Conservation (phyloP, 2,797 vertebrate genomes). For the Cygnus olor region DNA sequence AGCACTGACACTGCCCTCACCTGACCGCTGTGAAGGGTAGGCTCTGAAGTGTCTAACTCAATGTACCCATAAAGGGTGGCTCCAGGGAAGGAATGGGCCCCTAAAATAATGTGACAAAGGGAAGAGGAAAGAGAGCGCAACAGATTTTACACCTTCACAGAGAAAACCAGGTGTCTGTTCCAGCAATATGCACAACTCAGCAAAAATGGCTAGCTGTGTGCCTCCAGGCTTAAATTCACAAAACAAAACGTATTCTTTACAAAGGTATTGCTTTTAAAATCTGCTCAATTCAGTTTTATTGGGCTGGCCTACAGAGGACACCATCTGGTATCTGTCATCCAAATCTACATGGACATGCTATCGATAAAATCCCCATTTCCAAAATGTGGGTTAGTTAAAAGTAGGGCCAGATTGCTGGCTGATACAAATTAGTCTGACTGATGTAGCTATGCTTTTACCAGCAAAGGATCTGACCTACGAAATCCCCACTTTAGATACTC, state of each 20-base stretch:
- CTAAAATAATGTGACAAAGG: constrained; percentile 17
- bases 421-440: constrained; percentile 30
- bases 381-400: constrained; percentile 35
- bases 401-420: constrained; percentile 21
- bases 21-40: neutral
- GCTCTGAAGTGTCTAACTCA: neutral
- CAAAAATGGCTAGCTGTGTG: constrained; percentile 19
- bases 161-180: neutral
- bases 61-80: neutral
- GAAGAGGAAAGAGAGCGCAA: neutral
- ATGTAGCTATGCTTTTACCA: constrained; percentile 57
- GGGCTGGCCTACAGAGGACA: constrained; percentile 50
- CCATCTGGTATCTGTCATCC: constrained; percentile 54
- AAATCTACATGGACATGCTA: constrained; percentile 40
- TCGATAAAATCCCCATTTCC: constrained; percentile 43
- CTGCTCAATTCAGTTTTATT: constrained; percentile 54
- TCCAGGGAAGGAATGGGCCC: neutral
- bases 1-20: constrained; percentile 9
- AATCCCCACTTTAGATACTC: constrained; percentile 12
- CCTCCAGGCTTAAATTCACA: constrained; percentile 42
- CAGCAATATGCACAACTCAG: constrained; percentile 24
- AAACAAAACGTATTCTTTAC: constrained; percentile 24
- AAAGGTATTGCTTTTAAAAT: constrained; percentile 50
- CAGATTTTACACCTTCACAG: neutral
- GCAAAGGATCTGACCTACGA: constrained; percentile 38